Evolutionary conservation across 2,113 vertebrate species (phyloP).

Genomic region (Dromiciops gliroides): DNA sequence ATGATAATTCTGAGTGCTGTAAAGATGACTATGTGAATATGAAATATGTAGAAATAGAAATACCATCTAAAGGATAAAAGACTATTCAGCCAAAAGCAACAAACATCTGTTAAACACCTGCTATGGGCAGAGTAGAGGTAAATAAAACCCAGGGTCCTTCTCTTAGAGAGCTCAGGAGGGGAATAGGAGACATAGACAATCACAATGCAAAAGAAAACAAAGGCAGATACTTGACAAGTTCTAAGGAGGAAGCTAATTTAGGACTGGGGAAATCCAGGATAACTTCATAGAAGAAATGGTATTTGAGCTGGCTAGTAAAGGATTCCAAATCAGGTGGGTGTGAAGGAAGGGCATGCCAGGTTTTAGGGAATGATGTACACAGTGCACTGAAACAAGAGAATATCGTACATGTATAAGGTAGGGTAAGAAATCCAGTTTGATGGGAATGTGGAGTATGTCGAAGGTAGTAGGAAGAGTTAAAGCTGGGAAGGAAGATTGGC

Average conservation of each 20-base stretch:
- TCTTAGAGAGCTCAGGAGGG: background rate
- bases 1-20: background rate
- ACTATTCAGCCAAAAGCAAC: background rate
- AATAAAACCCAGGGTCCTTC: background rate
- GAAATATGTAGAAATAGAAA: conserved; percentile 44
- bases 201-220: background rate
- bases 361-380: background rate
- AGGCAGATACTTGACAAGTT: background rate
- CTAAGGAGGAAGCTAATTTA: background rate
- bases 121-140: background rate
- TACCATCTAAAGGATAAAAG: conserved; percentile 17
- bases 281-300: background rate
- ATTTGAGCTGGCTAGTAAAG: background rate
- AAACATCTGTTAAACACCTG: background rate
- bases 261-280: background rate
- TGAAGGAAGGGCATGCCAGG: background rate
- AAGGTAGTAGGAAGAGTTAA: background rate
- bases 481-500: background rate
- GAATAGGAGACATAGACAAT: background rate
- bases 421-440: background rate
- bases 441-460: background rate
- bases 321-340: background rate
- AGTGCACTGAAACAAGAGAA: background rate
- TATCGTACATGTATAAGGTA: background rate
- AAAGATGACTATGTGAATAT: conserved; percentile 40